These are phyloP conservation scores for Argyresthia albistria DNA, from an alignment of 2,888 invertebrate genomes.

Conservation along the genomic window DNA sequence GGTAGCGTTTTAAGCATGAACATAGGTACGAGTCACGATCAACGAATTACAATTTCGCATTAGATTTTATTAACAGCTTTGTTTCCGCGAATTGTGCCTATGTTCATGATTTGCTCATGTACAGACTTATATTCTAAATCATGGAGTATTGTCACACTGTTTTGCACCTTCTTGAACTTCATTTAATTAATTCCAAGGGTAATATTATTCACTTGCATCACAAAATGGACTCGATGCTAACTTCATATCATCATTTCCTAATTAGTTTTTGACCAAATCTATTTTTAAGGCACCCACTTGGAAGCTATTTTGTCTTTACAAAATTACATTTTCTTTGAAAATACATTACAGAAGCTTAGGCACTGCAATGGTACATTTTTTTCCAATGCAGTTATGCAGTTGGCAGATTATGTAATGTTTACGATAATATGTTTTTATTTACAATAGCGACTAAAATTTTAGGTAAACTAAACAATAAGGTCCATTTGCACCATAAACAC, in stretches of 20 bases:
- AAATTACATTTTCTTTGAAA: not conserved
- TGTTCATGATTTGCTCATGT: not conserved
- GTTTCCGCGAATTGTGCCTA: not conserved
- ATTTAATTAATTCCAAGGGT: not conserved
- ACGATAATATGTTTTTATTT: too few relatives aligned
- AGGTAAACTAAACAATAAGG: not conserved
- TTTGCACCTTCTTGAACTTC: not conserved
- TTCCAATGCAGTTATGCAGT: too few relatives aligned
- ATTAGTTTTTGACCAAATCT: not conserved
- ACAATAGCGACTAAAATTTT: not conserved
- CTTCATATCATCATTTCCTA: too few relatives aligned
- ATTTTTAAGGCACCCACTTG: conserved; percentile 48
- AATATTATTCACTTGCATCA: too few relatives aligned
- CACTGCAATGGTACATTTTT: too few relatives aligned
- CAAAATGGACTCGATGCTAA: too few relatives aligned
- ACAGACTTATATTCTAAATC: not conserved
- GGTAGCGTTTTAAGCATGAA: conserved; percentile 50
- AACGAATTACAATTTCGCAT: not conserved
- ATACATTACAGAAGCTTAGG: not conserved
- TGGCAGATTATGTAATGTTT: too few relatives aligned
- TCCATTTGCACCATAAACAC: too few relatives aligned
- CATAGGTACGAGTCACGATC: conserved; percentile 12
- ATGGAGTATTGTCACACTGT: not conserved
- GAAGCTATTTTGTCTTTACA: conserved; percentile 35
- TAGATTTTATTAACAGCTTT: conserved; percentile 5